phyloP scores from a whole-genome alignment of 2,888 invertebrate species.

The Helobdella robusta region DNA sequence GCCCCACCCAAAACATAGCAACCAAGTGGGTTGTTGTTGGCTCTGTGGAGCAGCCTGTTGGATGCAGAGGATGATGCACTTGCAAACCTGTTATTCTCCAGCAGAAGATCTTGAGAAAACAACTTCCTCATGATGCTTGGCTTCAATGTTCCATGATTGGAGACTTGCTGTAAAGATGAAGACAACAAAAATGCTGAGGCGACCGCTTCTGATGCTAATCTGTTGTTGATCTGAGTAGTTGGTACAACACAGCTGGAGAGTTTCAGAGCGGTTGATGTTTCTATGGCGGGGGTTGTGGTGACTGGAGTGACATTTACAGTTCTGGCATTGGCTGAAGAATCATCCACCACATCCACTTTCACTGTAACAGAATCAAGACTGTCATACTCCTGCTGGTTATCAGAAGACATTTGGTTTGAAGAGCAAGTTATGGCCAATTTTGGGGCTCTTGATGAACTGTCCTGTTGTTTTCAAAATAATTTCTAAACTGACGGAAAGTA shows the following conservation, averaged over 20 bases:
- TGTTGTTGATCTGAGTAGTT: background rate
- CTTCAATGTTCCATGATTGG: background rate
- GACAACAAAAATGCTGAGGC: too few species aligned
- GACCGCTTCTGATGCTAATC: background rate
- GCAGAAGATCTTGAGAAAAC: background rate
- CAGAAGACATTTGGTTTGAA: too few species aligned
- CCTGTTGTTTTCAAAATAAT: too few species aligned
- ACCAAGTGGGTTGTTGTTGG: constrained; percentile 3
- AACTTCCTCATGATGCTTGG: constrained; percentile 18
- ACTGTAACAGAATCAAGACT: constrained; percentile 10
- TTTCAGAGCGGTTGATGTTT: too few species aligned
- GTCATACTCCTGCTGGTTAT: background rate
- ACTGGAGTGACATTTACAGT: background rate
- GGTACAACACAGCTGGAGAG: too few species aligned
- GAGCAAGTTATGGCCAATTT: too few species aligned
- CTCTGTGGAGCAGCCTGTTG: constrained; percentile 13
- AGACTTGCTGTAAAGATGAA: too few species aligned
- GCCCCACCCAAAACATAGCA: background rate
- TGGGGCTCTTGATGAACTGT: too few species aligned
- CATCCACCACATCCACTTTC: background rate
- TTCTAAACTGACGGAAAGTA: too few species aligned
- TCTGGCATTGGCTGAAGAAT: background rate
- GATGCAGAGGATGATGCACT: background rate
- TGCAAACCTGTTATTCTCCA: constrained; percentile 10
- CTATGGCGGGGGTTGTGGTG: too few species aligned